phyloP scores from a whole-genome alignment of 2,797 vertebrate species.

The Loriculus beryllinus region DNA sequence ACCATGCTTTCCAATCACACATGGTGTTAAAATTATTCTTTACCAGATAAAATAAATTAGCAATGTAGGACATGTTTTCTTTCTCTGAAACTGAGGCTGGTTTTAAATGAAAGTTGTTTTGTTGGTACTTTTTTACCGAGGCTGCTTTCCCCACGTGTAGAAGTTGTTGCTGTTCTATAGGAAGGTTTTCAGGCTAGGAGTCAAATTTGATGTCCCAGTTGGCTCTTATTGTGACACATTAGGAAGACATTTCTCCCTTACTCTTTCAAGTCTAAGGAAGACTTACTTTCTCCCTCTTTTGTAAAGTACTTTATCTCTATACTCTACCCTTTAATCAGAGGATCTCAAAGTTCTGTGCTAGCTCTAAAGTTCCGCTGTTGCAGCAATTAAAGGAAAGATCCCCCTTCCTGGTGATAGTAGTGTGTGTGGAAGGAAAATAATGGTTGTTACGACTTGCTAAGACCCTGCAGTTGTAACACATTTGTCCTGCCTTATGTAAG shows the following conservation, averaged over 20 bases:
- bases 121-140: background rate
- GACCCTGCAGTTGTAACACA: background rate
- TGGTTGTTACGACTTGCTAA: background rate
- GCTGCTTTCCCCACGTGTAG: background rate
- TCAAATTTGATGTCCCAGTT: background rate
- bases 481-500: background rate
- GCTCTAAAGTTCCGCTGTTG: background rate
- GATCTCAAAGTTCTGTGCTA: background rate
- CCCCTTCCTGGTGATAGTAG: background rate
- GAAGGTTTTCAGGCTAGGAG: background rate
- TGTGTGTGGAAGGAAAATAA: background rate
- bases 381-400: background rate
- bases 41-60: background rate
- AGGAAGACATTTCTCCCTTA: background rate
- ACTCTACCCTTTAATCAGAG: background rate
- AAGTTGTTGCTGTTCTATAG: background rate
- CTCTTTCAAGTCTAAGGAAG: no score
- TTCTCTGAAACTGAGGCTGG: background rate
- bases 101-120: background rate
- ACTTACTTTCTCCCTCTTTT: background rate
- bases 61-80: background rate
- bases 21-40: background rate
- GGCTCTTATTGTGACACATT: background rate
- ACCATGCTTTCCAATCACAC: background rate
- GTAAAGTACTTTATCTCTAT: background rate